Conservation (phyloP, 2,888 invertebrate genomes). For the Augiades crinisus region DNA sequence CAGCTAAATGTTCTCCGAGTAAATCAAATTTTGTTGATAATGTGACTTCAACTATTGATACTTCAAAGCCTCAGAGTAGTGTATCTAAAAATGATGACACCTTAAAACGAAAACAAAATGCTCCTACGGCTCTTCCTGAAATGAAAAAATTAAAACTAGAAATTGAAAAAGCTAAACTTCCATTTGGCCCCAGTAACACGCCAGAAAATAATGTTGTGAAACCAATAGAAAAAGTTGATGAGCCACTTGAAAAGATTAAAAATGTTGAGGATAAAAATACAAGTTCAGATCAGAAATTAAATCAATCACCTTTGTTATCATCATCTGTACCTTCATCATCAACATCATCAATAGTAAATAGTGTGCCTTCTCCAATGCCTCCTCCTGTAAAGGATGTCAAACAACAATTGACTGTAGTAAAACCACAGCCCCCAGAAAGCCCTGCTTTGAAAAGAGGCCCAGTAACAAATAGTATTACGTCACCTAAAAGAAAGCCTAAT, state of each 20-base stretch:
- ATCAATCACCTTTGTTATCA: background rate
- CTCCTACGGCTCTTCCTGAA: slow-evolving; percentile 51
- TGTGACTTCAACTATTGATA: slow-evolving; percentile 33
- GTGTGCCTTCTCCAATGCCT: background rate
- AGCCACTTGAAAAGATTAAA: background rate
- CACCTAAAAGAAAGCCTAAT: slow-evolving; percentile 75
- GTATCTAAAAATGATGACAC: slow-evolving; percentile 50
- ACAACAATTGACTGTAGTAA: slow-evolving; percentile 38
- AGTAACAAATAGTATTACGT: slow-evolving; percentile 51
- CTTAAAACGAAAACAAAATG: slow-evolving; percentile 60
- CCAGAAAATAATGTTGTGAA: slow-evolving; percentile 12
- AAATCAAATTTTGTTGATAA: slow-evolving; percentile 44
- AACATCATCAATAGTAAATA: background rate
- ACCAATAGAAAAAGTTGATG: slow-evolving; percentile 35
- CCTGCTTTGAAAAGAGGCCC: slow-evolving; percentile 52
- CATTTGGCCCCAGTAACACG: slow-evolving; percentile 34
- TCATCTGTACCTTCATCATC: background rate
- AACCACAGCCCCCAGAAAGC: slow-evolving; percentile 45
- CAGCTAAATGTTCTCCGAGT: slow-evolving; percentile 52
- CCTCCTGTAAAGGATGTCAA: slow-evolving; percentile 44
- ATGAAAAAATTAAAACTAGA: slow-evolving; percentile 69
- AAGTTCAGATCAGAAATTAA: background rate
- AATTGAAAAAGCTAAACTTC: slow-evolving; percentile 59
- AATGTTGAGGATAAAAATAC: background rate
- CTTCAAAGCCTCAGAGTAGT: slow-evolving; percentile 38